Percentiles rank a stretch among this genome's conserved stretches.
phyloP scores from a whole-genome alignment of 2,797 vertebrate genomes.

The Melanotaenia pygmaea region DNA sequence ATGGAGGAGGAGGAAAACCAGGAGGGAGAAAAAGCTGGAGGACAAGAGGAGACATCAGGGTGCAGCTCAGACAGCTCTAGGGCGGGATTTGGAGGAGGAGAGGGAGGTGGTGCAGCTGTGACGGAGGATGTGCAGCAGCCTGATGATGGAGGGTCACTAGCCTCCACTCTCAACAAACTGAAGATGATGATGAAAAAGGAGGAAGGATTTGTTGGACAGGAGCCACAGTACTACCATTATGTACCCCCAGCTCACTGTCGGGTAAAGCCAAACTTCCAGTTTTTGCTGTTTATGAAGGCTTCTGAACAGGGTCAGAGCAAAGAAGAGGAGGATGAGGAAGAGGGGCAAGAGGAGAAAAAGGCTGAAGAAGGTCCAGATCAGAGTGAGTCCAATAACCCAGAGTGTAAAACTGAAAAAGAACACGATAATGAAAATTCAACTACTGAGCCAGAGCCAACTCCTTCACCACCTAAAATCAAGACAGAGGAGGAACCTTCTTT shows the following conservation, averaged over 20 bases:
- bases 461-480: constrained; percentile 72
- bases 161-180: constrained; percentile 93
- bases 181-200: constrained; percentile 97
- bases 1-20: constrained; percentile 86
- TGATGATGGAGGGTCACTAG: constrained; percentile 86
- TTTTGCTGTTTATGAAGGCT: constrained; percentile 97
- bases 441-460: constrained; percentile 49
- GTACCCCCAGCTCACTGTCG: constrained; percentile 96
- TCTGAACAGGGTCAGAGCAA: constrained; percentile 85
- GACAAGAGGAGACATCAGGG: constrained; percentile 68
- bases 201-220: constrained; percentile 87
- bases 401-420: constrained; percentile 65
- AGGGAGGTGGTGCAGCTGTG: constrained; percentile 13
- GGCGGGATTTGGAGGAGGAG: constrained; percentile 46
- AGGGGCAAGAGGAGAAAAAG: constrained; percentile 49
- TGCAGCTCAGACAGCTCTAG: constrained; percentile 74
- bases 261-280: constrained; percentile 97
- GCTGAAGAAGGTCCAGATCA: constrained; percentile 49
- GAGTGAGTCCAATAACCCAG: constrained; percentile 37
- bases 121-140: constrained; percentile 67
- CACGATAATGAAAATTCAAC: constrained; percentile 21
- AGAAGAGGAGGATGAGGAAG: constrained; percentile 67
- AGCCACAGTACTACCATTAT: constrained; percentile 98
- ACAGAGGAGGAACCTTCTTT: constrained; percentile 64
- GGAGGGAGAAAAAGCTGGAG: constrained; percentile 81